Evolutionary conservation across 2,888 invertebrate genomes (phyloP).

Genomic region (Heliconius cydno): DNA sequence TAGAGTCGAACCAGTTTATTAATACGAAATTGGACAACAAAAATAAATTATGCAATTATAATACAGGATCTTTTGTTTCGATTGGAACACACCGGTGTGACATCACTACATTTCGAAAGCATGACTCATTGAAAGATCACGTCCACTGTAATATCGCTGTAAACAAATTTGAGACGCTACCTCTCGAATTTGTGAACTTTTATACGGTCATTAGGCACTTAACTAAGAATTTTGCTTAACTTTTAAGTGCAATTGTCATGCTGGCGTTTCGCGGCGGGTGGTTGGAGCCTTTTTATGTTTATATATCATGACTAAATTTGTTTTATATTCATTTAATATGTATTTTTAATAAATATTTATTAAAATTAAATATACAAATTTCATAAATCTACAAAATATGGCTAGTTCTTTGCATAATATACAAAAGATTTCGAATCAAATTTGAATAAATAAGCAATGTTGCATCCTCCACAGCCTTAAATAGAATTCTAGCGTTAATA

Average conservation of each 20-base stretch:
- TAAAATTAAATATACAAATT: neutral
- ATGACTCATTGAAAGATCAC: conserved; percentile 39
- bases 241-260: neutral
- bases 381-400: neutral
- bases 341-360: neutral
- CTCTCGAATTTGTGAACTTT: conserved; percentile 28
- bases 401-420: neutral
- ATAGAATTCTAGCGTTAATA: conserved; percentile 12
- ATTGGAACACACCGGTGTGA: conserved; percentile 40
- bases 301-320: neutral
- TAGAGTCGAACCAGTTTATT: conserved; percentile 6
- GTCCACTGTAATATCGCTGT: conserved; percentile 30
- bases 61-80: conserved; percentile 36
- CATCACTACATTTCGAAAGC: conserved; percentile 44
- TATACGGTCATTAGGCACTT: conserved; percentile 10
- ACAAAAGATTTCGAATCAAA: conserved; percentile 6
- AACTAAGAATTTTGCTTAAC: neutral
- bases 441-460: conserved; percentile 3
- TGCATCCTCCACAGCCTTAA: neutral
- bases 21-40: conserved; percentile 14
- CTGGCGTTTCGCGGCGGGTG: neutral
- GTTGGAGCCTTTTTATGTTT: neutral
- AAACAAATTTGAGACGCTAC: conserved; percentile 33
- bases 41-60: conserved; percentile 37
- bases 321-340: neutral